A percentile compares a stretch with the other conserved stretches of the same genome.
Conservation (phyloP, 2,888 invertebrate species). For the Cistogaster globosa region DNA sequence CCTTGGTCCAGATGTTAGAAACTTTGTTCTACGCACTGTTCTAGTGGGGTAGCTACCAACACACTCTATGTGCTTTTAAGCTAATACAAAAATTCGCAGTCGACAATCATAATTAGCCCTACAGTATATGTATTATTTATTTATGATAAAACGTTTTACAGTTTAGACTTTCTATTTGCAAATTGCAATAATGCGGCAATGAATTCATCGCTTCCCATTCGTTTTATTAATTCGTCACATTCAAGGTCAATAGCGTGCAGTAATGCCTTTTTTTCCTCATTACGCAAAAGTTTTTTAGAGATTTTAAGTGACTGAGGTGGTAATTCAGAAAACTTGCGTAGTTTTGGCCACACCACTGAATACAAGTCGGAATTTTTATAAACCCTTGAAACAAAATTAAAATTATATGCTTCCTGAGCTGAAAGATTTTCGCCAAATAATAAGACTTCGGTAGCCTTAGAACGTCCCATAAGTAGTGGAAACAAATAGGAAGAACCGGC, state of each 20-base stretch:
- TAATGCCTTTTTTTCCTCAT: constrained; percentile 85
- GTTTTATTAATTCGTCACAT: constrained; percentile 86
- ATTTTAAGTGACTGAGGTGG: constrained; percentile 85
- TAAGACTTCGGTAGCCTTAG: constrained; percentile 87
- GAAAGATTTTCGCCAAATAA: constrained; percentile 90
- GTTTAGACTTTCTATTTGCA: constrained; percentile 77
- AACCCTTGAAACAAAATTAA: constrained; percentile 91
- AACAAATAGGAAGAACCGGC: constrained; percentile 94
- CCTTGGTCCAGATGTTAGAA: too few relatives aligned
- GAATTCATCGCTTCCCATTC: constrained; percentile 88
- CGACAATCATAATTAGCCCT: too few relatives aligned
- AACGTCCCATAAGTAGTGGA: constrained; percentile 91
- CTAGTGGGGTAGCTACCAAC: too few relatives aligned
- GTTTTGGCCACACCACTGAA: constrained; percentile 85
- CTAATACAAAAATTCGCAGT: too few relatives aligned
- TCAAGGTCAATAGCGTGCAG: constrained; percentile 88
- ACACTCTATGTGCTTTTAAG: too few relatives aligned
- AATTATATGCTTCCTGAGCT: constrained; percentile 90
- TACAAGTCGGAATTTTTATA: constrained; percentile 87
- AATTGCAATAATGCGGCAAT: constrained; percentile 83
- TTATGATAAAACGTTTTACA: constrained; percentile 72
- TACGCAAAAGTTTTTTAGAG: constrained; percentile 89
- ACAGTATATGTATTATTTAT: too few relatives aligned
- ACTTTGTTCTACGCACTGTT: too few relatives aligned
- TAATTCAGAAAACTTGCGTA: constrained; percentile 84